These are phyloP conservation scores for Andricus quercusramuli DNA, from an alignment of 2,888 invertebrate species.

Conservation along the genomic window DNA sequence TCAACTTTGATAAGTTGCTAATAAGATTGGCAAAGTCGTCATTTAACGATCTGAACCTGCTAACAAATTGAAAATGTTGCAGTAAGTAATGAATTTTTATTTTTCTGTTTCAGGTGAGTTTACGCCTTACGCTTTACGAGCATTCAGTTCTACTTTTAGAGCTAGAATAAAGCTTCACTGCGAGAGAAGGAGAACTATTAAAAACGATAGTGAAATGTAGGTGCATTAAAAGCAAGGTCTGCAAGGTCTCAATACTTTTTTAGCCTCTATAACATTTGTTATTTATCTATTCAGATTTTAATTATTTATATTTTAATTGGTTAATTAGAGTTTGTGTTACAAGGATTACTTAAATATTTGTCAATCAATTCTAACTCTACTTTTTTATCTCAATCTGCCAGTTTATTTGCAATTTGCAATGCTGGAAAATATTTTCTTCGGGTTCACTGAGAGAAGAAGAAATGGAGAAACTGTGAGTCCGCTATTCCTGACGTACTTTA, in stretches of 20 bases:
- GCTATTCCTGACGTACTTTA: conserved; percentile 27
- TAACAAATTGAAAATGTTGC: conserved; percentile 22
- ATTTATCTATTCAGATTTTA: too few species aligned
- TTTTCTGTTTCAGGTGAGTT: conserved; percentile 27
- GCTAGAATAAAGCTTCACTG: not conserved
- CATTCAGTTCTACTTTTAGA: conserved; percentile 22
- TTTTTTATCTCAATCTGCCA: too few species aligned
- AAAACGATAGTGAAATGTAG: conserved; percentile 1
- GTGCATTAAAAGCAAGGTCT: conserved; percentile 19
- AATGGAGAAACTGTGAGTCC: conserved; percentile 13
- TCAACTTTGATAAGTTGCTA: not conserved
- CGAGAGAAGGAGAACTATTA: not conserved
- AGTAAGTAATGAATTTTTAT: conserved; percentile 34
- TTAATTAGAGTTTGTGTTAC: too few species aligned
- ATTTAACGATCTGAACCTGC: conserved; percentile 7
- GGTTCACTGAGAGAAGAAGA: not conserved
- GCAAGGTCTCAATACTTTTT: conserved; percentile 7
- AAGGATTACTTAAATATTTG: too few species aligned
- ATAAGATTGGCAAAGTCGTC: not conserved
- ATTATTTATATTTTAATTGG: too few species aligned
- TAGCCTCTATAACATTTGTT: too few species aligned
- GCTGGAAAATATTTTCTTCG: not conserved
- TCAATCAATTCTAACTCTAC: too few species aligned
- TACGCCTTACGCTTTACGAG: conserved; percentile 19
- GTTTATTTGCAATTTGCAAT: not conserved